phyloP scores from a whole-genome alignment of 2,113 vertebrate genomes.

The Agelaius phoeniceus region DNA sequence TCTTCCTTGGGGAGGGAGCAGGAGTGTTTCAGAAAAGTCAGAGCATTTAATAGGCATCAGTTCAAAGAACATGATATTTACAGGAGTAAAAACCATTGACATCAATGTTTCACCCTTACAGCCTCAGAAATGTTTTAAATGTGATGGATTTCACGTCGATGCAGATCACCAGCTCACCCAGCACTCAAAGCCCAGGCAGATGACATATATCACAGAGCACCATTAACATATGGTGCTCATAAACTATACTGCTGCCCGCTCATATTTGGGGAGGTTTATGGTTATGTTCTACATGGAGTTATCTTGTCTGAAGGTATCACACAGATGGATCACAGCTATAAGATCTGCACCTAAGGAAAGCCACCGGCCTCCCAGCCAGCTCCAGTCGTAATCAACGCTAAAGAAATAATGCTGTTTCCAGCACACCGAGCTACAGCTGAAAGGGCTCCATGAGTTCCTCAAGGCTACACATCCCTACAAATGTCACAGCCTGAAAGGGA shows the following conservation, averaged over 20 bases:
- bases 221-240: constrained; percentile 17
- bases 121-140: not conserved
- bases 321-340: constrained; percentile 3
- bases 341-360: constrained; percentile 4
- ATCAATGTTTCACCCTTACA: not conserved
- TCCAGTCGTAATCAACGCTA: accelerated
- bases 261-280: not conserved
- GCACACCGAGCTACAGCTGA: not conserved
- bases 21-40: not conserved
- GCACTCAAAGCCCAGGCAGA: not conserved
- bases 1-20: not conserved
- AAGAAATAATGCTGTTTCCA: not conserved
- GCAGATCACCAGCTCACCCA: not conserved
- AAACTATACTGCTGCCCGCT: not conserved
- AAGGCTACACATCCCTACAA: not conserved
- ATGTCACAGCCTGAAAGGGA: not conserved
- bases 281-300: constrained; percentile 10
- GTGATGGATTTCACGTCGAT: not conserved
- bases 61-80: not conserved
- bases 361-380: not conserved
- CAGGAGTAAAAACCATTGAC: not conserved
- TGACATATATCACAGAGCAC: not conserved
- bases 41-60: not conserved
- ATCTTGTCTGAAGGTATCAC: constrained; percentile 39
- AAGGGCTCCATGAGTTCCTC: not conserved